A percentile compares a stretch with the other conserved stretches of the same genome.
Evolutionary conservation across 2,797 vertebrate species (phyloP).

Genomic region (Onychomys torridus): DNA sequence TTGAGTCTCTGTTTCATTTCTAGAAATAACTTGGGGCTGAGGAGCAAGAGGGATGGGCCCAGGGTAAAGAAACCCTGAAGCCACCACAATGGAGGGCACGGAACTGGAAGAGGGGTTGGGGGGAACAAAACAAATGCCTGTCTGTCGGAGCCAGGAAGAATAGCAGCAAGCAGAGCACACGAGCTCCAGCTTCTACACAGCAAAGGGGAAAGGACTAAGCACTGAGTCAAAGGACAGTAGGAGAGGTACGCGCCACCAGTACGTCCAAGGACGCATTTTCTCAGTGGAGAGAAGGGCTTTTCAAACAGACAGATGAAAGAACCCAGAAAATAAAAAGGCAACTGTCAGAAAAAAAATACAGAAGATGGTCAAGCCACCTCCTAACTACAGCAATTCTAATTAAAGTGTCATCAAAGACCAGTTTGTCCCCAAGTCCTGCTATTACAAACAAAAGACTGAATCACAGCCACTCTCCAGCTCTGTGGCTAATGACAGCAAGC

Average conservation of each 20-base stretch:
- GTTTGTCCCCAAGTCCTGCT: conserved; percentile 12
- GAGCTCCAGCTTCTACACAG: background rate
- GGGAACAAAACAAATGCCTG: background rate
- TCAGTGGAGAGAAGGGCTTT: conserved; percentile 32
- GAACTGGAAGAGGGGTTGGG: background rate
- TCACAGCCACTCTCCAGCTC: background rate
- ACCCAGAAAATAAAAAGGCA: conserved; percentile 48
- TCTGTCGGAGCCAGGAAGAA: background rate
- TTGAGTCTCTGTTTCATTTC: conserved; percentile 9
- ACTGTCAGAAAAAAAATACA: conserved; percentile 56
- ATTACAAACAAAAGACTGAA: conserved; percentile 19
- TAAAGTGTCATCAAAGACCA: conserved; percentile 55
- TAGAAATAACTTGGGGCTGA: background rate
- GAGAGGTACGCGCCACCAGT: background rate
- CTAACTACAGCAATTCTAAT: conserved; percentile 33
- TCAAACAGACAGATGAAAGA: conserved; percentile 51
- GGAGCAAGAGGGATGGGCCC: background rate
- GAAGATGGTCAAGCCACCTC: conserved; percentile 11
- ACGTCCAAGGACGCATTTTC: conserved; percentile 47
- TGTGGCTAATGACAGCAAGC: background rate
- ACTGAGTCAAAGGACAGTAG: conserved; percentile 31
- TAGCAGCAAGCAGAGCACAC: background rate
- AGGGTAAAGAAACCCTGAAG: background rate
- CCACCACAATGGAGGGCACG: background rate
- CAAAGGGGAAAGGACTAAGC: conserved; percentile 6